These are phyloP conservation scores for Hirudo medicinalis DNA, from an alignment of 1,140 invertebrate genomes.

Conservation along the genomic window DNA sequence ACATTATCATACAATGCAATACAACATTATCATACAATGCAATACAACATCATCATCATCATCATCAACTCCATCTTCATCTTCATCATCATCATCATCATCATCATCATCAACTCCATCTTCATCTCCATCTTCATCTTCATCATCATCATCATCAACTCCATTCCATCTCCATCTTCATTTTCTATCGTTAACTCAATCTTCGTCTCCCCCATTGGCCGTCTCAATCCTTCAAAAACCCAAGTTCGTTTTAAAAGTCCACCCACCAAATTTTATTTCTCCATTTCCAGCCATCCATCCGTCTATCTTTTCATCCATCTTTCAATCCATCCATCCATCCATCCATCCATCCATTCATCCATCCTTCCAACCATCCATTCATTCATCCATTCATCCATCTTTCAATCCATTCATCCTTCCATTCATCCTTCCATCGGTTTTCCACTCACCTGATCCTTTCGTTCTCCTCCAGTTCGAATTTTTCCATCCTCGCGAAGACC, in stretches of 20 bases:
- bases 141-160: not conserved
- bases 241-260: no score
- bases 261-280: no score
- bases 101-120: not conserved
- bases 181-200: not conserved
- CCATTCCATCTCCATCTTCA: not conserved
- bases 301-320: no score
- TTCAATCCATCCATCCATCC: no score
- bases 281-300: no score
- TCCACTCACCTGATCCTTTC: constrained; percentile 27
- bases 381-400: not conserved
- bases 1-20: no score
- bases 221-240: no score
- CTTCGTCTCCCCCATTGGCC: not conserved
- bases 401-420: no score
- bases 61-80: not conserved
- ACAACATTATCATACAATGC: no score
- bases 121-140: not conserved
- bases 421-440: no score
- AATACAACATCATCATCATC: not conserved
- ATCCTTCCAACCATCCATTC: constrained; percentile 25
- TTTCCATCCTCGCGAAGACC: constrained; percentile 29
- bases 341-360: no score
- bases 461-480: constrained; percentile 30
- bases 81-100: not conserved